phyloP scores from a whole-genome alignment of 2,888 invertebrate species.

The Andricus quercusramuli region DNA sequence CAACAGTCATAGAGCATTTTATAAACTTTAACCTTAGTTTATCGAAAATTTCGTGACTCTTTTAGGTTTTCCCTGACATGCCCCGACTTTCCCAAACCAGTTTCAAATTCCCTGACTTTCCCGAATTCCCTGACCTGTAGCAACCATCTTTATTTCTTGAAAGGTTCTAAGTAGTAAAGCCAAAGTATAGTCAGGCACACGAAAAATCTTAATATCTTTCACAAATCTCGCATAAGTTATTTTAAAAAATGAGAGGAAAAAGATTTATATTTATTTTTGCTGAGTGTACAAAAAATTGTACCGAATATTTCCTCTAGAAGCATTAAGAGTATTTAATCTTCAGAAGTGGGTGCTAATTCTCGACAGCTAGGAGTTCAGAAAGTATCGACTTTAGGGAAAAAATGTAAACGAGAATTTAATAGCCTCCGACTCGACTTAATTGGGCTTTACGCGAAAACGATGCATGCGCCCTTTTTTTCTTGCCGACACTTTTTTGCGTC shows the following conservation, averaged over 20 bases:
- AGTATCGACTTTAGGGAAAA: slow-evolving; percentile 36
- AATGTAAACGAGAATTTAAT: slow-evolving; percentile 36
- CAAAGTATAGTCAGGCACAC: neutral
- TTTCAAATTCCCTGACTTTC: too few relatives aligned
- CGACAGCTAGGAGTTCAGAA: slow-evolving; percentile 6
- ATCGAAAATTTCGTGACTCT: too few relatives aligned
- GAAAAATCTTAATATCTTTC: neutral
- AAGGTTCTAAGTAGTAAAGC: neutral
- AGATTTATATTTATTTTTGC: neutral
- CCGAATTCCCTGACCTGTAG: too few relatives aligned
- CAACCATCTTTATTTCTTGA: neutral
- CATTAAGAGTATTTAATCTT: slow-evolving; percentile 32
- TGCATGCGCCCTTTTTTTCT: neutral
- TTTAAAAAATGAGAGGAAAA: neutral
- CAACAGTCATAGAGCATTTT: too few relatives aligned
- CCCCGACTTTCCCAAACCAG: too few relatives aligned
- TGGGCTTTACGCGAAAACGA: slow-evolving; percentile 30
- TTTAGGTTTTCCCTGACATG: too few relatives aligned
- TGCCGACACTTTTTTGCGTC: neutral
- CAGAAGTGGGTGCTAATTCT: slow-evolving; percentile 25
- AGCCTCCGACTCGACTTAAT: slow-evolving; percentile 30
- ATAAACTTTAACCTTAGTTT: too few relatives aligned
- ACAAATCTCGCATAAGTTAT: neutral
- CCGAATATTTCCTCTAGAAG: neutral
- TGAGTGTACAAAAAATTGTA: too few relatives aligned